Base-by-base conservation (phyloP, 2,797 vertebrate species). In the Echiichthys vipera region DNA sequence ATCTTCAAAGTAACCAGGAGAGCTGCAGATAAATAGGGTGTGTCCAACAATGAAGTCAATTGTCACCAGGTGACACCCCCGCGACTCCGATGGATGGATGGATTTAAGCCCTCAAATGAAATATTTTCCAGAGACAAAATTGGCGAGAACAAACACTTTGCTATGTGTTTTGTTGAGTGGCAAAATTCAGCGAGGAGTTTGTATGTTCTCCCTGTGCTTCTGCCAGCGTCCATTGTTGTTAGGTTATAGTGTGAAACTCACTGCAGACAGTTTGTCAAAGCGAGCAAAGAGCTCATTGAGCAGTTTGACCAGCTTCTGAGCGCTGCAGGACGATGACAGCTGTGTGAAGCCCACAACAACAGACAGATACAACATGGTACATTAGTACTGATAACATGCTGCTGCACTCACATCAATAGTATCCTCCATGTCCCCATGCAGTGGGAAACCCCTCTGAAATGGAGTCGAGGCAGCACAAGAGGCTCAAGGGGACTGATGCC, bases 271-370 rank as follows among this genome's bases (percentile, higher is more conserved):
- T 87, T 98, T 98, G 93, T 98, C 97, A 0, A 98, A 98, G 64
- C 97, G 96, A 37, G 97, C 97, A 0, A 98, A 98, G 64, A 98
- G 95, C 89, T 98, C 96, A 0, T 98, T 98, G 59, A 98, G 95
- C 74, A 98, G 93, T 79, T 98, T 98, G 80, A 98, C 97, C 45
- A 98, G 93, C 89, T 98, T 96, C 78, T 98, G 97, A 55, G 97
- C 97, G 0, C 96, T 98, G 92, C 97, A 98, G 66, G 94, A 92
- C 0, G 97, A 98, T 0, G 97, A 98, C 50, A 98, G 94, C 90
- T 98, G 97, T 0, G 97, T 98, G 91, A 98, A 98, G 77, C 97
- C 97, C 63, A 98, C 25, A 27, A 45, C 37, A 51, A 63, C 72
- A 85, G 14, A 82, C 20, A 73, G 7, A 75, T 0, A 79, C 29